Percentiles rank a stretch among this genome's conserved stretches.
These are phyloP conservation scores for Pogonocherus hispidulus DNA, from an alignment of 2,888 invertebrate genomes.

Conservation along the genomic window DNA sequence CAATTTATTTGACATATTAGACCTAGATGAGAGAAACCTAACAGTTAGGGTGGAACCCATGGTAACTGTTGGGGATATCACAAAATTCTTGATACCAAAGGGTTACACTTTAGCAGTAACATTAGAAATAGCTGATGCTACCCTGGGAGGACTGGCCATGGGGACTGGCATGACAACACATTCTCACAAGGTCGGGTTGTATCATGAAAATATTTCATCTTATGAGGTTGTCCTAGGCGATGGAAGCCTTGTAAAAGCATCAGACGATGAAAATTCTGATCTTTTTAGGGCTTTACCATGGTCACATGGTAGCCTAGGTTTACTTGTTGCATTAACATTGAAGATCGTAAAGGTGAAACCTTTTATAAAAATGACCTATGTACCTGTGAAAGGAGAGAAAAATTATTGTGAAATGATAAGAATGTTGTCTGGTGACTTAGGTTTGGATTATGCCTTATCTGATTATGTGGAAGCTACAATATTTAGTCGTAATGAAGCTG, in stretches of 20 bases:
- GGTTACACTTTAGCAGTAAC: slow-evolving; percentile 80
- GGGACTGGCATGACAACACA: slow-evolving; percentile 83
- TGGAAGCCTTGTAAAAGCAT: slow-evolving; percentile 74
- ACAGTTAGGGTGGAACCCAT: slow-evolving; percentile 78
- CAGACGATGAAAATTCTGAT: slow-evolving; percentile 72
- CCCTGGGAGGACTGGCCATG: slow-evolving; percentile 78
- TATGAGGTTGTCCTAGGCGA: slow-evolving; percentile 78
- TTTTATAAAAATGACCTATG: slow-evolving; percentile 76
- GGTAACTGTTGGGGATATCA: slow-evolving; percentile 78
- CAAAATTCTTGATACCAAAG: slow-evolving; percentile 74
- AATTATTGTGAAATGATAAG: slow-evolving; percentile 76
- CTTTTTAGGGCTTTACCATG: slow-evolving; percentile 76
- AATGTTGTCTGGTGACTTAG: slow-evolving; percentile 73
- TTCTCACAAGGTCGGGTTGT: slow-evolving; percentile 79
- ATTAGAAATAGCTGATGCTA: slow-evolving; percentile 79
- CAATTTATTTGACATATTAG: slow-evolving; percentile 75
- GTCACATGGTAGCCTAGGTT: slow-evolving; percentile 78
- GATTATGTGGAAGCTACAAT: slow-evolving; percentile 80
- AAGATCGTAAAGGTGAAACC: slow-evolving; percentile 75
- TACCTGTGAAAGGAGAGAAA: slow-evolving; percentile 74
- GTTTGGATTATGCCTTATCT: slow-evolving; percentile 68
- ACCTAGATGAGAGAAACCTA: slow-evolving; percentile 72
- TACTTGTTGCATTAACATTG: slow-evolving; percentile 76
- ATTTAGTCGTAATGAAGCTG: slow-evolving; percentile 74
- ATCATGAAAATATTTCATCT: slow-evolving; percentile 76